Evolutionary conservation across 2,888 invertebrate genomes (phyloP).

Genomic region (Heliconius aoede): DNA sequence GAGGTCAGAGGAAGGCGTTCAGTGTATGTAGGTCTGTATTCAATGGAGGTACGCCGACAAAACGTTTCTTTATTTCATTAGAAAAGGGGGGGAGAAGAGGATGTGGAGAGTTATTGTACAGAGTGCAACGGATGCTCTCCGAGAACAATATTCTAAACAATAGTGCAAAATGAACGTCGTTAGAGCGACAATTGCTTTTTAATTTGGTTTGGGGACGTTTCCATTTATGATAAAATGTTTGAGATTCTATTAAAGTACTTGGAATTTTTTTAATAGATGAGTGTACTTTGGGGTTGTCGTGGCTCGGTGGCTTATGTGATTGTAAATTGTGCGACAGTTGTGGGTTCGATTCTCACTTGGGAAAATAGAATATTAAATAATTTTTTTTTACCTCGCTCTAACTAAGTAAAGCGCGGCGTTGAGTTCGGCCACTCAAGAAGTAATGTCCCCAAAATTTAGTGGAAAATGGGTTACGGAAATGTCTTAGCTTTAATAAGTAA

Average conservation of each 20-base stretch:
- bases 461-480: neutral
- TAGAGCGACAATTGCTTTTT: slow-evolving; percentile 21
- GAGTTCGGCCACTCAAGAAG: neutral
- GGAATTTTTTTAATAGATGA: too few relatives aligned
- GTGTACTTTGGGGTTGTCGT: too few relatives aligned
- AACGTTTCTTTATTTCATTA: slow-evolving; percentile 73
- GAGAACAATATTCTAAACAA: slow-evolving; percentile 36
- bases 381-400: neutral
- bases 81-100: slow-evolving; percentile 48
- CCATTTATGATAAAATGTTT: neutral
- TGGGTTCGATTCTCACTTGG: neutral
- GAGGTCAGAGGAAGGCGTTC: slow-evolving; percentile 38
- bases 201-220: slow-evolving; percentile 1
- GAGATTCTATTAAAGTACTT: too few relatives aligned
- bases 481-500: too few relatives aligned
- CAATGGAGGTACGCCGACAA: slow-evolving; percentile 52
- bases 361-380: too few relatives aligned
- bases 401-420: neutral
- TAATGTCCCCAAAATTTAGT: neutral
- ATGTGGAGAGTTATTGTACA: slow-evolving; percentile 34
- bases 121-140: slow-evolving; percentile 30
- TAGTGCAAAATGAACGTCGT: slow-evolving; percentile 21
- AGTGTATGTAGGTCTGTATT: slow-evolving; percentile 54
- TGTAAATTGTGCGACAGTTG: neutral
- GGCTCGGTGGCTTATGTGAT: too few relatives aligned